Conservation (phyloP, 53 echinoderm and acorn worm genomes). For the Stichopus horrens region DNA sequence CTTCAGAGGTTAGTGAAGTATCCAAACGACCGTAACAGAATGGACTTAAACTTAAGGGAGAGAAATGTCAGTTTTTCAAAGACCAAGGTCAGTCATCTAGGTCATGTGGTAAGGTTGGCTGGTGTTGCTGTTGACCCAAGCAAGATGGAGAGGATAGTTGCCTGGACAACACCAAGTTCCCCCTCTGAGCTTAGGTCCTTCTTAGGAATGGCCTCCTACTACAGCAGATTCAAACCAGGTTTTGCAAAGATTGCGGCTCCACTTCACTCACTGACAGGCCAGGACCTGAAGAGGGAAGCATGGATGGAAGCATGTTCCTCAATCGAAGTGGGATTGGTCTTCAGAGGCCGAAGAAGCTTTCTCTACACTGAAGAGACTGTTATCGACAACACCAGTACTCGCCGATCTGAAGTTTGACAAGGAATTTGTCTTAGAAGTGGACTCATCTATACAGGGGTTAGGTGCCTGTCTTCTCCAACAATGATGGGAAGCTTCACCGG, state of each 20-base stretch:
- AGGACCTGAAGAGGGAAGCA: constrained; percentile 22
- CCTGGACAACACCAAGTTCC: constrained; percentile 45
- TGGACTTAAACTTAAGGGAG: constrained; percentile 51
- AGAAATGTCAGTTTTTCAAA: constrained; percentile 46
- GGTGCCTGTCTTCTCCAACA: constrained; percentile 3
- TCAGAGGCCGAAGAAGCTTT: constrained; percentile 52
- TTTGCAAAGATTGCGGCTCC: constrained; percentile 56
- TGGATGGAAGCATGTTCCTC: no score
- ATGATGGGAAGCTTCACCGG: constrained; percentile 23
- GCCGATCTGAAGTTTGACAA: constrained; percentile 38
- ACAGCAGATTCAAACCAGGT: constrained; percentile 51
- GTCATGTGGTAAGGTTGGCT: constrained; percentile 38
- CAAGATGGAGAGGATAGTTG: constrained; percentile 26
- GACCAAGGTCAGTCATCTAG: constrained; percentile 48
- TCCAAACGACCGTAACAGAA: constrained; percentile 40
- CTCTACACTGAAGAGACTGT: constrained; percentile 30
- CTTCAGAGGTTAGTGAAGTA: constrained; percentile 32
- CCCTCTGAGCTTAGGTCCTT: constrained; percentile 40
- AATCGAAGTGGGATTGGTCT: constrained; percentile 25
- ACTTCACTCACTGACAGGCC: constrained; percentile 33
- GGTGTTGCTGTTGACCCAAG: constrained; percentile 47
- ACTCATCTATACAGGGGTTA: constrained; percentile 49
- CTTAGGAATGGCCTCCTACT: constrained; percentile 59
- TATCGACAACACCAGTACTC: constrained; percentile 47
- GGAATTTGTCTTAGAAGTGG: constrained; percentile 50